Evolutionary conservation across 92 coral and sea anemone species (phyloP).

Genomic region (Zoanthus solanderi): DNA sequence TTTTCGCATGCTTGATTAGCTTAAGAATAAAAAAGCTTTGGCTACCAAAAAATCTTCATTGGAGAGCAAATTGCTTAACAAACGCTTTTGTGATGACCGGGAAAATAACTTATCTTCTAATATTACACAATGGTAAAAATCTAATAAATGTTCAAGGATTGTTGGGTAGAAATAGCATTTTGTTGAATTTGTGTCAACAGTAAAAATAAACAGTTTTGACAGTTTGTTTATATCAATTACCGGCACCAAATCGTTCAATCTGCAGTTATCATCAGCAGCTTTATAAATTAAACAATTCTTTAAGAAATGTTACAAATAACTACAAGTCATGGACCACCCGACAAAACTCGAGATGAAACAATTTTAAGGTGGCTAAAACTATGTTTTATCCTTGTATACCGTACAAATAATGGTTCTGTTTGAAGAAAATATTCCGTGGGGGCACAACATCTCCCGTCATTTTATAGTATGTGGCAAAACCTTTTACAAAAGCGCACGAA

Average conservation of each 20-base stretch:
- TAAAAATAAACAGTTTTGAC: conserved; percentile 2
- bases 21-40: not conserved
- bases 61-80: not conserved
- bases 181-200: conserved; percentile 20
- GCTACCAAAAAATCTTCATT: conserved; percentile 7
- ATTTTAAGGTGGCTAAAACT: too few species aligned
- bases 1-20: not conserved
- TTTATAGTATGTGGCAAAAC: too few species aligned
- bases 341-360: not conserved
- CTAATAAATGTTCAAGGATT: conserved; percentile 25
- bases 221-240: not conserved
- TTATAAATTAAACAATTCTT: not conserved
- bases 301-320: not conserved
- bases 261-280: not conserved
- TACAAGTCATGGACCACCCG: not conserved
- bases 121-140: conserved; percentile 14
- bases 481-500: too few species aligned
- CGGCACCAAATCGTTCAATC: not conserved
- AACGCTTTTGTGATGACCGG: not conserved
- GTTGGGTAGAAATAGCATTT: conserved; percentile 10
- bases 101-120: not conserved
- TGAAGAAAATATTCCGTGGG: too few species aligned
- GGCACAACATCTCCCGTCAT: too few species aligned
- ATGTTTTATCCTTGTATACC: too few species aligned
- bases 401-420: too few species aligned